Conservation (phyloP, 2,797 vertebrate genomes). For the Octomys mimax region DNA sequence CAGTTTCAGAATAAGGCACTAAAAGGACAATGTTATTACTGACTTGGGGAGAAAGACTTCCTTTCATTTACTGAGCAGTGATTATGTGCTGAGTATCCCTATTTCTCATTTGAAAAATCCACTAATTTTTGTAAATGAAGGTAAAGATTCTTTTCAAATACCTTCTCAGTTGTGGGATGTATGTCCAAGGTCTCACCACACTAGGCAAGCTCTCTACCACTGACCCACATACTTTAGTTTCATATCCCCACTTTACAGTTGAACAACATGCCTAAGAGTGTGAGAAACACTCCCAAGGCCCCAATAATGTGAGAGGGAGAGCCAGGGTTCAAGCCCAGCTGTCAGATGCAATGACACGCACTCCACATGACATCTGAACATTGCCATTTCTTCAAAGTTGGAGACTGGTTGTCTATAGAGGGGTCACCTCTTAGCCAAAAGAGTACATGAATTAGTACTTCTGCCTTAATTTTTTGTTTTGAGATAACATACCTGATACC, state of each 20-base stretch:
- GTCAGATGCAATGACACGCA: not conserved
- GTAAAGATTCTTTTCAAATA: not conserved
- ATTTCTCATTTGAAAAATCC: not conserved
- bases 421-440: not conserved
- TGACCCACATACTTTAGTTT: not conserved
- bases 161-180: not conserved
- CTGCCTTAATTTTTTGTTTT: not conserved
- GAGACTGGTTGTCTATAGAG: not conserved
- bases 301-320: not conserved
- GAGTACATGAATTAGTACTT: not conserved
- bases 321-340: not conserved
- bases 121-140: not conserved
- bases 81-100: not conserved
- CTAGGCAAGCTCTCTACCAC: not conserved
- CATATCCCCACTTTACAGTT: not conserved
- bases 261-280: not conserved
- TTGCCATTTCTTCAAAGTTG: not conserved
- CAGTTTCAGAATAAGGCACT: not conserved
- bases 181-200: not conserved
- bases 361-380: fast-evolving
- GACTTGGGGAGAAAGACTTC: not conserved
- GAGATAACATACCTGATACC: not conserved
- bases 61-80: not conserved
- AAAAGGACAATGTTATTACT: not conserved
- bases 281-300: not conserved